phyloP scores from a whole-genome alignment of 2,113 vertebrate species.

The Oncorhynchus nerka region DNA sequence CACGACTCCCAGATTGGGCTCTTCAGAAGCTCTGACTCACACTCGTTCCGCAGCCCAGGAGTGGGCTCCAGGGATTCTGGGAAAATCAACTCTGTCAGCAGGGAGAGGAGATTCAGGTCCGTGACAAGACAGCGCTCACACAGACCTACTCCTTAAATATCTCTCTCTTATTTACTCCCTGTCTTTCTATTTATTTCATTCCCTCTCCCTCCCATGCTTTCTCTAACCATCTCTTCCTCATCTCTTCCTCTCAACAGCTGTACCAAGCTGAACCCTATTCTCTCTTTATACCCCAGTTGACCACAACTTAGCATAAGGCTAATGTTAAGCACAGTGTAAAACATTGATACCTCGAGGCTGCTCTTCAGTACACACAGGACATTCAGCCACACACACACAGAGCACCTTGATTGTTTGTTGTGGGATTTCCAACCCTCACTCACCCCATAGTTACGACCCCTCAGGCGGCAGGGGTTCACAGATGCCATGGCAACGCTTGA shows the following conservation, averaged over 20 bases:
- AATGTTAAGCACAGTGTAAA: constrained; percentile 3
- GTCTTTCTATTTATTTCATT: background rate
- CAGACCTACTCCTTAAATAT: constrained; percentile 5
- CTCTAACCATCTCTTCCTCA: background rate
- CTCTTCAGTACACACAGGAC: background rate
- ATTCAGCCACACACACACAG: background rate
- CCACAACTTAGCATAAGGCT: background rate
- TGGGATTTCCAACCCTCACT: background rate
- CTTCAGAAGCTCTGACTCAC: constrained; percentile 53
- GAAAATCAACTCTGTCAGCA: constrained; percentile 50
- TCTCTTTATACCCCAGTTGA: no score
- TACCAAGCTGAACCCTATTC: background rate
- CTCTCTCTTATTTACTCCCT: background rate
- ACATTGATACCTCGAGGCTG: constrained; percentile 4
- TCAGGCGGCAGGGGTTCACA: background rate
- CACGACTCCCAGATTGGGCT: constrained; percentile 31
- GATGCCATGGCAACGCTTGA: constrained; percentile 3
- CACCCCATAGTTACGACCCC: background rate
- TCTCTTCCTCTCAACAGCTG: constrained; percentile 1
- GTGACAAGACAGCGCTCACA: background rate
- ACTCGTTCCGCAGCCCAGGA: constrained; percentile 28
- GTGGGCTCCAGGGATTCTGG: constrained; percentile 46
- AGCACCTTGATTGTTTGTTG: background rate
- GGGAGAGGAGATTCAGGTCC: constrained; percentile 42
- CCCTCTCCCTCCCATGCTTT: background rate